A percentile compares a stretch with the other conserved stretches of the same genome.
These are phyloP conservation scores for Listronotus bonariensis DNA, from an alignment of 1,140 invertebrate genomes.

Conservation along the genomic window DNA sequence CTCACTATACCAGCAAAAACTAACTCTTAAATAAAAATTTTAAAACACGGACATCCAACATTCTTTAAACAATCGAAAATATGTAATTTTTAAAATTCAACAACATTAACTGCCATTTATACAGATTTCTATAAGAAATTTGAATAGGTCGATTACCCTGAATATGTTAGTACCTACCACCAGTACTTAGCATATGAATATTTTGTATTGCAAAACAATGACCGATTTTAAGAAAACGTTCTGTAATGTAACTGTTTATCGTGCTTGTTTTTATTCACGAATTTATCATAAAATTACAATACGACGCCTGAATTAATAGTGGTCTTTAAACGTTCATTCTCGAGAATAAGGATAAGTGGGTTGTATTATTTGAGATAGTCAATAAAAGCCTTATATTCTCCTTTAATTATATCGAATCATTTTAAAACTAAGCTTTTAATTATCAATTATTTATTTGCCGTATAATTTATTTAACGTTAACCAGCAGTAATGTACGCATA, in stretches of 20 bases:
- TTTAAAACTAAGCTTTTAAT: too few species aligned
- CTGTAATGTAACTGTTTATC: constrained; percentile 14
- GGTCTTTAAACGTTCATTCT: neutral
- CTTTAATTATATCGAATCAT: too few species aligned
- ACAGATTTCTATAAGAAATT: neutral
- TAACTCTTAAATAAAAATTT: too few species aligned
- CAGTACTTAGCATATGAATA: neutral
- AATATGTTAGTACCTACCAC: neutral
- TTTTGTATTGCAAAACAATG: constrained; percentile 20
- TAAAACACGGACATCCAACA: too few species aligned
- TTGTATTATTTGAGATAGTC: too few species aligned
- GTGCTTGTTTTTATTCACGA: constrained; percentile 20
- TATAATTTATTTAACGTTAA: too few species aligned
- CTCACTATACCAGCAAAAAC: too few species aligned
- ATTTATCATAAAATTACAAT: constrained; percentile 21
- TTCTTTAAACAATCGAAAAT: too few species aligned
- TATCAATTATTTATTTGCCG: too few species aligned
- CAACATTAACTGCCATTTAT: neutral
- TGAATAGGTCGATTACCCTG: constrained; percentile 3
- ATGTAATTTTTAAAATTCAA: too few species aligned
- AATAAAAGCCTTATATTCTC: too few species aligned
- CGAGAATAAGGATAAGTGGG: constrained; percentile 1
- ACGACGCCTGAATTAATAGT: constrained; percentile 12
- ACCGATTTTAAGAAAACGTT: constrained; percentile 17
- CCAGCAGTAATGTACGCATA: too few species aligned